phyloP scores from a whole-genome alignment of 2,888 invertebrate species.

The Caenorhabditis zanzibari region DNA sequence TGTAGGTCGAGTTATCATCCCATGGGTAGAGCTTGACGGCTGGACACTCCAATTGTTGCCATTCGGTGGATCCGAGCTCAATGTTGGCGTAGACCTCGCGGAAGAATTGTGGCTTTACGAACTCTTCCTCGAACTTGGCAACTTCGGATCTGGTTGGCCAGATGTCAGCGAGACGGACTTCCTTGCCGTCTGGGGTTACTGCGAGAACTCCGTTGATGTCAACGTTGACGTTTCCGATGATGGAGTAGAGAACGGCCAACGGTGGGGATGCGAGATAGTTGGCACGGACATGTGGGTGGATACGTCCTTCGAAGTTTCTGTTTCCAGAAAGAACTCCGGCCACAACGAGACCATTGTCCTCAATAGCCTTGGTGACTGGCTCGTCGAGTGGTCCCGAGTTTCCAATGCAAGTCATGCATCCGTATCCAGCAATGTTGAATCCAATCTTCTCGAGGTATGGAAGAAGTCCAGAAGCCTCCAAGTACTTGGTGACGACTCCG shows the following conservation, averaged over 20 bases:
- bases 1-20: conserved; percentile 94
- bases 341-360: conserved; percentile 94
- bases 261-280: conserved; percentile 98
- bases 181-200: conserved; percentile 71
- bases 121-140: conserved; percentile 89
- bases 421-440: conserved; percentile 97
- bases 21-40: conserved; percentile 91
- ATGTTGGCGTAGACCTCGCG: conserved; percentile 85
- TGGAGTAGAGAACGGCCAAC: conserved; percentile 96
- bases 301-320: conserved; percentile 97
- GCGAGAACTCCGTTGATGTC: conserved; percentile 89
- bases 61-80: conserved; percentile 90
- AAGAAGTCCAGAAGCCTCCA: conserved; percentile 93
- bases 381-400: conserved; percentile 97
- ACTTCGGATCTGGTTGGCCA: conserved; percentile 96
- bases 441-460: conserved; percentile 87
- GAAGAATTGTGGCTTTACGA: conserved; percentile 97
- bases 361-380: conserved; percentile 93
- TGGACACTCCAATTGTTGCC: conserved; percentile 91
- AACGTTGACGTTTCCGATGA: conserved; percentile 95
- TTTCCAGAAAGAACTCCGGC: conserved; percentile 98
- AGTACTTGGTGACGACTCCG: conserved; percentile 94
- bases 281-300: conserved; percentile 95
- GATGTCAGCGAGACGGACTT: conserved; percentile 91
- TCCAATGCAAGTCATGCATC: conserved; percentile 99